Evolutionary conservation across 2,113 vertebrate species (phyloP).

Genomic region (Oryzias woworae): DNA sequence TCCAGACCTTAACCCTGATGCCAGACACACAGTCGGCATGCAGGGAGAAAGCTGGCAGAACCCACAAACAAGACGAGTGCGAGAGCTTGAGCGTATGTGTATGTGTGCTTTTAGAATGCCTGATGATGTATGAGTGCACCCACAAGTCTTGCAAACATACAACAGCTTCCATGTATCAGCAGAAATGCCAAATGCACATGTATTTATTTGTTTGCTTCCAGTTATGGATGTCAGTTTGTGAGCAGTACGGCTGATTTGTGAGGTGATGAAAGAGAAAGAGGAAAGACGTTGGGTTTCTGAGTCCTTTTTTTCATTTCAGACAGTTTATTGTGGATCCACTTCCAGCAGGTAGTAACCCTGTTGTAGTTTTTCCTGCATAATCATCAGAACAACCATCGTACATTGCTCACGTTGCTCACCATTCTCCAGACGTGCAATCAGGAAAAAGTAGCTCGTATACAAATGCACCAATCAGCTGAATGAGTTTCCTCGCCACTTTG

Average conservation of each 20-base stretch:
- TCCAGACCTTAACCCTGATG: slow-evolving; percentile 60
- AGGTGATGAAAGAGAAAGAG: slow-evolving; percentile 27
- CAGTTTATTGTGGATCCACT: slow-evolving; percentile 40
- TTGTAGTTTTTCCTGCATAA: slow-evolving; percentile 37
- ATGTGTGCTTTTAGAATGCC: slow-evolving; percentile 26
- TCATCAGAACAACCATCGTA: slow-evolving; percentile 45
- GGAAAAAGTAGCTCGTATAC: slow-evolving; percentile 43
- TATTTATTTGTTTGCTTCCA: slow-evolving; percentile 42
- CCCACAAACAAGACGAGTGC: slow-evolving; percentile 46
- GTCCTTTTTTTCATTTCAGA: slow-evolving; percentile 39
- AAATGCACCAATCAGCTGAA: slow-evolving; percentile 57
- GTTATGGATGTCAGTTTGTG: slow-evolving; percentile 30
- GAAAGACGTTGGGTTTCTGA: slow-evolving; percentile 23
- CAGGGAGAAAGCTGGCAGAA: slow-evolving; percentile 55
- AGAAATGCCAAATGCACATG: slow-evolving; percentile 52
- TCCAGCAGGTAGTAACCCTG: slow-evolving; percentile 39
- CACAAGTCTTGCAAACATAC: slow-evolving; percentile 30
- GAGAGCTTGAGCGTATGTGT: slow-evolving; percentile 3
- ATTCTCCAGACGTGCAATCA: slow-evolving; percentile 58
- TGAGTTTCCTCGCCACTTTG: slow-evolving; percentile 42
- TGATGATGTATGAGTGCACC: slow-evolving; percentile 19
- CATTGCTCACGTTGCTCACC: slow-evolving; percentile 32
- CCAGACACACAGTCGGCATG: slow-evolving; percentile 70
- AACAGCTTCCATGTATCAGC: slow-evolving; percentile 49
- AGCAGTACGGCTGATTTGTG: slow-evolving; percentile 24